Evolutionary conservation across 2,113 vertebrate genomes (phyloP).

Genomic region (Callipepla californica): DNA sequence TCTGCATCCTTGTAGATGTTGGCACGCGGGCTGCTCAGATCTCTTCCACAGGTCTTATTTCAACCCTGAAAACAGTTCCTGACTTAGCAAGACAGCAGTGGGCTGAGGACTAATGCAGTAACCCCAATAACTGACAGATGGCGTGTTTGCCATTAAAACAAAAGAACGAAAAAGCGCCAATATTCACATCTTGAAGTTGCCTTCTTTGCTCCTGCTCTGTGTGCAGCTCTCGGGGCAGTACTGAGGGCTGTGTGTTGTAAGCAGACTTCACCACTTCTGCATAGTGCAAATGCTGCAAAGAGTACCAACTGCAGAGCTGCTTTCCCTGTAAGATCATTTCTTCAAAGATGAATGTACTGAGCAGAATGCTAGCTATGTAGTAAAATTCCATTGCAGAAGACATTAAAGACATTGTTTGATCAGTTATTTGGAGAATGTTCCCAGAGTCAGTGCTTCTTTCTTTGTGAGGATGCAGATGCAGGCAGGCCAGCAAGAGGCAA

Average conservation of each 20-base stretch:
- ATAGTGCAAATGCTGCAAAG: not conserved
- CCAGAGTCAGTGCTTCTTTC: constrained; percentile 38
- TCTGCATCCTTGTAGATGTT: not conserved
- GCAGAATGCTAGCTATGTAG: constrained; percentile 57
- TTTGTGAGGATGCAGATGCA: not conserved
- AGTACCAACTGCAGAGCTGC: not conserved
- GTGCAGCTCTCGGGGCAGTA: not conserved
- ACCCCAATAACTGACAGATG: constrained; percentile 56
- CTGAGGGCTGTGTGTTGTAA: not conserved
- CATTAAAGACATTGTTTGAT: constrained; percentile 69
- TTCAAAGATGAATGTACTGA: not conserved
- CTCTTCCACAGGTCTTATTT: not conserved
- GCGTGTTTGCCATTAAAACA: constrained; percentile 70
- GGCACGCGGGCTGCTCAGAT: not conserved
- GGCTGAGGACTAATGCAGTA: constrained; percentile 33
- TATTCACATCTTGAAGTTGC: not conserved
- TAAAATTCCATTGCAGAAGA: constrained; percentile 55
- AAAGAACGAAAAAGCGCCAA: not conserved
- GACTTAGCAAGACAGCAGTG: not conserved
- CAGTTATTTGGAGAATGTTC: constrained; percentile 64
- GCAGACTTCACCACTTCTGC: not conserved
- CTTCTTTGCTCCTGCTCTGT: not conserved
- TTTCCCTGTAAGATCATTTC: constrained; percentile 5
- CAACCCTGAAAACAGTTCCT: not conserved
- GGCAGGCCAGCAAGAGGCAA: not conserved